Conservation (phyloP, 64 coral and sea anemone genomes). For the Montipora cactus region DNA sequence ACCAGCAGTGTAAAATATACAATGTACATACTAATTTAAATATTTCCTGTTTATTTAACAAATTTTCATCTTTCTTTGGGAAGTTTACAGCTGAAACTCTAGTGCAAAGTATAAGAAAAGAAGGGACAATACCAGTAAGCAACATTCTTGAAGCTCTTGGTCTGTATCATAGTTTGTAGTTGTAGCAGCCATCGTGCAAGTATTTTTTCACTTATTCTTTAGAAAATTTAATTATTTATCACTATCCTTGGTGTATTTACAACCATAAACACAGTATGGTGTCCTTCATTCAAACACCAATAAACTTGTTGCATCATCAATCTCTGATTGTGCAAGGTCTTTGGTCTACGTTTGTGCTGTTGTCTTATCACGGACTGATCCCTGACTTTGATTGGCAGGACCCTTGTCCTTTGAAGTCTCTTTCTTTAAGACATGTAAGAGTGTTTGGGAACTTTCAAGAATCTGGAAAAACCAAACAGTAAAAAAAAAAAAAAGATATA, state of each 20-base stretch:
- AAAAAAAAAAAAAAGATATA: neutral
- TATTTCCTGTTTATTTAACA: no score
- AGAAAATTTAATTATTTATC: neutral
- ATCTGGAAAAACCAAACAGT: conserved; percentile 64
- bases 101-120: no score
- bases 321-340: neutral
- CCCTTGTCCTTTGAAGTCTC: conserved; percentile 92
- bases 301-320: neutral
- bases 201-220: no score
- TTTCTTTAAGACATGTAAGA: conserved; percentile 96
- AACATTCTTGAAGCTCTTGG: no score
- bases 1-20: no score
- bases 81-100: no score
- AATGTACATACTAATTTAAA: no score
- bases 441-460: conserved; percentile 97
- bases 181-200: no score
- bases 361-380: conserved; percentile 73
- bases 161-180: no score
- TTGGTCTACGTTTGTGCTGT: conserved; percentile 53
- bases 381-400: conserved; percentile 61
- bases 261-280: neutral
- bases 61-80: no score
- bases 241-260: neutral
- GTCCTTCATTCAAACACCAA: neutral
- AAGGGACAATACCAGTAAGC: no score